These are phyloP conservation scores for Climacteris rufus DNA, from an alignment of 2,113 vertebrate species.

Conservation along the genomic window DNA sequence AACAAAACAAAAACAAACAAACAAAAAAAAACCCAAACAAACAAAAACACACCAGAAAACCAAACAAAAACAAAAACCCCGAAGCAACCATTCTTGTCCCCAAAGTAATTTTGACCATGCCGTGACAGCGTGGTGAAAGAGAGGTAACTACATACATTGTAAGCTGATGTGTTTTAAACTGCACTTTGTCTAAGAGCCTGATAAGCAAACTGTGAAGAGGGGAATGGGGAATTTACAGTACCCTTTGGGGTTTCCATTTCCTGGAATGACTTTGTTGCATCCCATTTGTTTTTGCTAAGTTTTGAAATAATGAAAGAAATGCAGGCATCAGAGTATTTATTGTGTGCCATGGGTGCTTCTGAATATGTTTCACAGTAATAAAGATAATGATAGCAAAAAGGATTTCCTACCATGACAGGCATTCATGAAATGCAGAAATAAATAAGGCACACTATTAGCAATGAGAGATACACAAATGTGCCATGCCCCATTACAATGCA, in stretches of 20 bases:
- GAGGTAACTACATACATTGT: not conserved
- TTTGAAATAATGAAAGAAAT: not conserved
- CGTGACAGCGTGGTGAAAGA: not conserved
- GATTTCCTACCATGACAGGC: not conserved
- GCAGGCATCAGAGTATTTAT: not conserved
- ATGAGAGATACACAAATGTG: not conserved
- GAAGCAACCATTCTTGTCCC: not conserved
- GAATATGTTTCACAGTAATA: not conserved
- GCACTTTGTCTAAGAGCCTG: not conserved
- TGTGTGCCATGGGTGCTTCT: not conserved
- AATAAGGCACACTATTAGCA: not conserved
- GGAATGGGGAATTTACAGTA: not conserved
- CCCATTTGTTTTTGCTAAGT: not conserved
- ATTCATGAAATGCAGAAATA: not conserved
- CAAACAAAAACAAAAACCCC: not conserved
- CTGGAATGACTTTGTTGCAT: not conserved
- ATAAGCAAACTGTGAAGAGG: not conserved
- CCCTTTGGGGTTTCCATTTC: not conserved
- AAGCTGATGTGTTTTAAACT: not conserved
- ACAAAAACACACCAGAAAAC: not conserved
- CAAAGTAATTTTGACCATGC: not conserved
- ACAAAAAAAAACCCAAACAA: not conserved
- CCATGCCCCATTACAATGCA: not conserved
- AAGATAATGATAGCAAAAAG: not conserved
- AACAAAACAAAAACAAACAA: not conserved